A percentile compares a stretch with the other conserved stretches of the same genome.
Evolutionary conservation across 2,113 vertebrate genomes (phyloP).

Genomic region (Petrocephalus microphthalmus): DNA sequence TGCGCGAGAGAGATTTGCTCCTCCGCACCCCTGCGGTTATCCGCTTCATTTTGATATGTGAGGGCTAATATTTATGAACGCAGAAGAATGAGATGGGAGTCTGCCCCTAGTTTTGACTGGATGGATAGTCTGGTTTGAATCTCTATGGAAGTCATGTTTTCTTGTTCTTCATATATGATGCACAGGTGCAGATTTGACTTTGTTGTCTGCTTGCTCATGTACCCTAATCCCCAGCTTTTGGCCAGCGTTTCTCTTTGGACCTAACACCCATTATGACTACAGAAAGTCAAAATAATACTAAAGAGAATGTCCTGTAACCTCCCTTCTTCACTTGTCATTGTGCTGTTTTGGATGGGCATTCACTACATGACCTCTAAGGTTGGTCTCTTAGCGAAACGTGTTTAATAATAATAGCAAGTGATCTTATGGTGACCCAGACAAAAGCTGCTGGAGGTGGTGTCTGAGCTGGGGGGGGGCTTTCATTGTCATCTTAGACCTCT

Average conservation of each 20-base stretch:
- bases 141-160: neutral
- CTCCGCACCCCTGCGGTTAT: neutral
- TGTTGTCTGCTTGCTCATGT: constrained; percentile 43
- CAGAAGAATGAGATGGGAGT: neutral
- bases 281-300: constrained; percentile 30
- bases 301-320: constrained; percentile 13
- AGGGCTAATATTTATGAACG: neutral
- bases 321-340: neutral
- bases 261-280: constrained; percentile 28
- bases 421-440: neutral
- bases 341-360: constrained; percentile 1
- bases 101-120: neutral
- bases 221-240: constrained; percentile 41
- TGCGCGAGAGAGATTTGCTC: neutral
- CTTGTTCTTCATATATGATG: constrained; percentile 35
- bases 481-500: constrained; percentile 52
- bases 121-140: neutral
- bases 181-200: constrained; percentile 46
- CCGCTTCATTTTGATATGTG: neutral
- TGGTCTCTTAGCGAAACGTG: constrained; percentile 27
- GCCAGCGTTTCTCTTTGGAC: constrained; percentile 33
- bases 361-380: neutral
- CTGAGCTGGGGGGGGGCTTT: constrained; percentile 43
- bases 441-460: constrained; percentile 29
- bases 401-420: neutral